Conservation (phyloP, 2,113 vertebrate genomes). For the Junco hyemalis region DNA sequence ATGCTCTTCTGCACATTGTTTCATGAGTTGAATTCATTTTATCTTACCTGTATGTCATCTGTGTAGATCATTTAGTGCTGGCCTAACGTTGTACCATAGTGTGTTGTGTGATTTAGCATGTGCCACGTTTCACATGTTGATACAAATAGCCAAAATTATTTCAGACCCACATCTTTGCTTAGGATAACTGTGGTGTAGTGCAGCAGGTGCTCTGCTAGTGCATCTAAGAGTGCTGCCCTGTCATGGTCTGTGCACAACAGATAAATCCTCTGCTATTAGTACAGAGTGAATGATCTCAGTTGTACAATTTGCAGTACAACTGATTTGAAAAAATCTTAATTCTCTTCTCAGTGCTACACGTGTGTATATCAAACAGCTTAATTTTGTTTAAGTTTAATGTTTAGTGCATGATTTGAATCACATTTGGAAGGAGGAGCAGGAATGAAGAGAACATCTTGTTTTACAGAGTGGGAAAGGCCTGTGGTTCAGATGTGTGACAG, state of each 20-base stretch:
- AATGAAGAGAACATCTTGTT: neutral
- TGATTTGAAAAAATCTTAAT: neutral
- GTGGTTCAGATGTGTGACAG: neutral
- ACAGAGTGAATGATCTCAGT: neutral
- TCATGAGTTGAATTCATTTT: neutral
- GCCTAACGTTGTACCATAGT: accelerated
- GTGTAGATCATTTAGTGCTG: neutral
- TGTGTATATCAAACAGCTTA: neutral
- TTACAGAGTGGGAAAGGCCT: neutral
- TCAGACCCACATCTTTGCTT: neutral
- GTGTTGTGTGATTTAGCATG: neutral
- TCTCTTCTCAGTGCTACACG: accelerated
- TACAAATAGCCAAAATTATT: neutral
- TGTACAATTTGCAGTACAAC: neutral
- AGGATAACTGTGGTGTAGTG: neutral
- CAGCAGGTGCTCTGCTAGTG: neutral
- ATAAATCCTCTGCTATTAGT: neutral
- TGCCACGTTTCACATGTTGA: accelerated
- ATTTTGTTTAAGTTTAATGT: neutral
- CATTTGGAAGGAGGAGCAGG: neutral
- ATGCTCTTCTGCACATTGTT: neutral
- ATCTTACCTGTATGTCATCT: neutral
- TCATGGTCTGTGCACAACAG: neutral
- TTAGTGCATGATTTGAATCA: neutral
- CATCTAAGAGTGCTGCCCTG: neutral